Conservation (phyloP, 2,888 invertebrate species). For the Holacanthella duospinosa region DNA sequence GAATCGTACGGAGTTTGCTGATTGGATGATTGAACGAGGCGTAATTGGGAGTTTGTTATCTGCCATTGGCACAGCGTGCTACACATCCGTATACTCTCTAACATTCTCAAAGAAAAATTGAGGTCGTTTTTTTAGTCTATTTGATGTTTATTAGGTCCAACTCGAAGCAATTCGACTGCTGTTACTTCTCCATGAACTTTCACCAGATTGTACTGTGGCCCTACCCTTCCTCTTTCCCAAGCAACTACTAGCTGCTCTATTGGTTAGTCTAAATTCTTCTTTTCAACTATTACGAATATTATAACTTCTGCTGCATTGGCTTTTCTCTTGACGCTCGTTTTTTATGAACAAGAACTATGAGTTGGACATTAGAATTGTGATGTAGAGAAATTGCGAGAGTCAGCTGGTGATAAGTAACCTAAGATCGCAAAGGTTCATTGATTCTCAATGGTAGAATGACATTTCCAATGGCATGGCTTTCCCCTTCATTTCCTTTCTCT, state of each 20-base stretch:
- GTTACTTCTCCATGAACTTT: conserved; percentile 10
- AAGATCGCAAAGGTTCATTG: background rate
- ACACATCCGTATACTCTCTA: background rate
- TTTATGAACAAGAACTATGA: background rate
- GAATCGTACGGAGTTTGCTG: conserved; percentile 20
- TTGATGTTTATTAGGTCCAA: conserved; percentile 7
- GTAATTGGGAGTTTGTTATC: conserved; percentile 14
- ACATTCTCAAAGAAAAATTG: background rate
- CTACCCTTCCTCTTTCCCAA: conserved; percentile 10
- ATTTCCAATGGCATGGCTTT: background rate
- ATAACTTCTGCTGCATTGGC: too few species aligned
- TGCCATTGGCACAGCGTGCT: conserved; percentile 12
- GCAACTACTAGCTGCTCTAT: conserved; percentile 7
- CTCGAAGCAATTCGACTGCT: conserved; percentile 12
- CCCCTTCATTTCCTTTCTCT: background rate
- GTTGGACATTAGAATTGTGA: background rate
- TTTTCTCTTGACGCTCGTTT: background rate
- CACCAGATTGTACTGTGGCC: conserved; percentile 8
- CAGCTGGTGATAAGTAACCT: background rate
- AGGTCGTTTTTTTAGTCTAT: background rate
- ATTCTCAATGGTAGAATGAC: background rate
- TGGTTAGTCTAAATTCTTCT: conserved; percentile 5
- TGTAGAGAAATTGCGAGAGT: background rate
- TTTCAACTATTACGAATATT: too few species aligned
- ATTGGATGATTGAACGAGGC: conserved; percentile 17